Conservation (phyloP, 2,888 invertebrate genomes). For the Eurytoma adleriae region DNA sequence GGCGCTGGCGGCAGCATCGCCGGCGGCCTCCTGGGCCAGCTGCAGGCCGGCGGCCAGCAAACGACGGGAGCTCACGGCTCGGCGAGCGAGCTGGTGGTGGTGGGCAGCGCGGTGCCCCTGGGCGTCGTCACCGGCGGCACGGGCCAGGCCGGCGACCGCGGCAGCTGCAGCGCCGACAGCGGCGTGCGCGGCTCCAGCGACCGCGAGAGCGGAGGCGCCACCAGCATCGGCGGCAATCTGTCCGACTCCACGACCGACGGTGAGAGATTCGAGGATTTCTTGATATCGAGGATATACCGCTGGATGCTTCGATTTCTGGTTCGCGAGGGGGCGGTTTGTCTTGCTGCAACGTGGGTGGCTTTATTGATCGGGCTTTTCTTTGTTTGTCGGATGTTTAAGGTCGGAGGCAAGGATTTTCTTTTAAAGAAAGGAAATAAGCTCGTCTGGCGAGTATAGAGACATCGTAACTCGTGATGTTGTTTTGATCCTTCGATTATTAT, state of each 20-base stretch:
- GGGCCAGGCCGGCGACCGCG: slow-evolving; percentile 82
- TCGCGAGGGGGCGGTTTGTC: no score
- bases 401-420: no score
- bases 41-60: slow-evolving; percentile 64
- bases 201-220: slow-evolving; percentile 86
- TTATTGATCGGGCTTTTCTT: no score
- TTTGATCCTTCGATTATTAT: no score
- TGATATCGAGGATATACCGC: neutral
- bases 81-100: slow-evolving; percentile 72
- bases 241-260: slow-evolving; percentile 89
- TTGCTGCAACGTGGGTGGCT: no score
- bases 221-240: slow-evolving; percentile 88
- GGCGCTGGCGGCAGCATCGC: slow-evolving; percentile 76
- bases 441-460: no score
- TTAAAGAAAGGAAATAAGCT: no score
- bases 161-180: slow-evolving; percentile 92
- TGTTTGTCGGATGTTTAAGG: no score
- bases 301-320: neutral
- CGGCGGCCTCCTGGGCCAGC: slow-evolving; percentile 73
- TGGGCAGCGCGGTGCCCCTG: slow-evolving; percentile 75
- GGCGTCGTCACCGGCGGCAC: slow-evolving; percentile 67
- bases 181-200: slow-evolving; percentile 91
- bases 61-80: slow-evolving; percentile 60
- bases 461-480: no score
- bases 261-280: slow-evolving; percentile 64